Conservation (phyloP, 2,797 vertebrate genomes). For the Thaleichthys pacificus region DNA sequence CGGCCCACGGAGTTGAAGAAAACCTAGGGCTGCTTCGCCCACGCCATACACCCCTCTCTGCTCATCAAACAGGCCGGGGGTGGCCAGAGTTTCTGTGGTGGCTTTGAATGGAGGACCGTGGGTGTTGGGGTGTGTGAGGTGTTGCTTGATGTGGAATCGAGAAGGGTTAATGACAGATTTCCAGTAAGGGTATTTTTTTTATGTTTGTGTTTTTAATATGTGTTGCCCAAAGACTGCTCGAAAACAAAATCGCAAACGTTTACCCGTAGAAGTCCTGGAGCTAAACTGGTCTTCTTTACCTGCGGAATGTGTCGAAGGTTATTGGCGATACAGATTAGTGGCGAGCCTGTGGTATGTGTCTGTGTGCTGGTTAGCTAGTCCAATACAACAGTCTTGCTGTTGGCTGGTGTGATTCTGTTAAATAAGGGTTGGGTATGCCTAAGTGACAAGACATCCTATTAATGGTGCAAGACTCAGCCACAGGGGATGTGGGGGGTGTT, state of each 20-base stretch:
- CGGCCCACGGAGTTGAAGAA: constrained; percentile 52
- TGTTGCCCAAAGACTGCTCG: background rate
- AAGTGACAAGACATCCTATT: constrained; percentile 51
- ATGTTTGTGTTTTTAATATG: constrained; percentile 34
- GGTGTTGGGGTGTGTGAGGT: constrained; percentile 50
- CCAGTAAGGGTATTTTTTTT: too few relatives aligned
- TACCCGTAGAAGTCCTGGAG: too few relatives aligned
- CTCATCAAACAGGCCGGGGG: constrained; percentile 42
- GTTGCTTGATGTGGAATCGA: constrained; percentile 39
- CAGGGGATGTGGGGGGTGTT: constrained; percentile 33
- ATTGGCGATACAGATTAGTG: too few relatives aligned
- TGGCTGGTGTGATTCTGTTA: constrained; percentile 57
- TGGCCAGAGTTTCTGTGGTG: constrained; percentile 52
- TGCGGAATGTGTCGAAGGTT: too few relatives aligned
- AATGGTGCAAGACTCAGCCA: constrained; percentile 50
- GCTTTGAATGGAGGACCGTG: constrained; percentile 52
- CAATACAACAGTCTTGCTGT: constrained; percentile 19
- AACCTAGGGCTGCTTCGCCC: constrained; percentile 49
- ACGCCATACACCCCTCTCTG: constrained; percentile 26
- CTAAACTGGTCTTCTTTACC: too few relatives aligned
- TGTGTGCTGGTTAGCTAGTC: background rate
- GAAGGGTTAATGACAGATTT: constrained; percentile 21
- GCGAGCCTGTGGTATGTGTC: background rate
- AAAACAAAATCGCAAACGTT: too few relatives aligned
- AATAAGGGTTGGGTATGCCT: constrained; percentile 56